Percentiles rank a stretch among this genome's conserved stretches.
Evolutionary conservation across 2,797 vertebrate genomes (phyloP).

Genomic region (Hipposideros larvatus): DNA sequence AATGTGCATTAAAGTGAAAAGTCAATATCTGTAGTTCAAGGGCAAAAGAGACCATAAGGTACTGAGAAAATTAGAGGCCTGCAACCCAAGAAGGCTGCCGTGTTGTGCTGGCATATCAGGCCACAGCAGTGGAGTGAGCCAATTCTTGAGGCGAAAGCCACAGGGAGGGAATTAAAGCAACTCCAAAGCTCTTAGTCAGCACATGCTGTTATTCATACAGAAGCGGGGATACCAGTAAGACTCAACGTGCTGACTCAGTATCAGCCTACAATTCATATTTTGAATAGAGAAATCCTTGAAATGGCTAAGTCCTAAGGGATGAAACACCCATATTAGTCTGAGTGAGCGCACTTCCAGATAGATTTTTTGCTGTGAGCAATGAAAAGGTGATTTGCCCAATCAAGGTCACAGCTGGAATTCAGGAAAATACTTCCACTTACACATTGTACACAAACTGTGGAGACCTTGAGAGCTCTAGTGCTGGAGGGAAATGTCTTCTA

Average conservation of each 20-base stretch:
- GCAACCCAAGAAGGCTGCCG: slow-evolving; percentile 60
- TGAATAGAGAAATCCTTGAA: slow-evolving; percentile 68
- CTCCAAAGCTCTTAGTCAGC: slow-evolving; percentile 77
- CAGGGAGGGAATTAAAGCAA: slow-evolving; percentile 71
- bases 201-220: slow-evolving; percentile 64
- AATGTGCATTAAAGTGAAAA: slow-evolving; percentile 62
- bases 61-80: slow-evolving; percentile 62
- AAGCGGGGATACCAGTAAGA: slow-evolving; percentile 20
- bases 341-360: slow-evolving; percentile 7
- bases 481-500: background rate
- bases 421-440: background rate
- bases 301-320: slow-evolving; percentile 44
- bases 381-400: slow-evolving; percentile 19
- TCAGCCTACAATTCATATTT: slow-evolving; percentile 37
- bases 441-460: background rate
- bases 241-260: slow-evolving; percentile 70
- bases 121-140: slow-evolving; percentile 65
- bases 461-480: background rate
- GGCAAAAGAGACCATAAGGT: slow-evolving; percentile 70
- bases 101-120: slow-evolving; percentile 60
- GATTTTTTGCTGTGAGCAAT: slow-evolving; percentile 28
- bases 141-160: slow-evolving; percentile 70
- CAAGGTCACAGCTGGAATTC: background rate
- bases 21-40: slow-evolving; percentile 74
- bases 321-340: background rate